phyloP scores from a whole-genome alignment of 2,113 vertebrate genomes.

The Fukomys damarensis region DNA sequence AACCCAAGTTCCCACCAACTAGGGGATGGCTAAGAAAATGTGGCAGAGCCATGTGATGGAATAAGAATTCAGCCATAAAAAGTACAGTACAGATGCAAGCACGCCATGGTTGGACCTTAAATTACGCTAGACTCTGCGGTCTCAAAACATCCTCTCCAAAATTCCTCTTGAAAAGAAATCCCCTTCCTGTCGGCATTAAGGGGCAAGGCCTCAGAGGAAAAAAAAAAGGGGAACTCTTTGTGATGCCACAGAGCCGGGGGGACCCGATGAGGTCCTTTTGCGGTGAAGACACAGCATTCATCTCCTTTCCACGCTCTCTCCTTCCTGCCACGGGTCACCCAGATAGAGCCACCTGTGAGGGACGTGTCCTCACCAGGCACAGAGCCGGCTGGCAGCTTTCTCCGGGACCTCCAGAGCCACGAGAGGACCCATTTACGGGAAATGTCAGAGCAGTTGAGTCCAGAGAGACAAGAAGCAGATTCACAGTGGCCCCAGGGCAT shows the following conservation, averaged over 20 bases:
- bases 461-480: neutral
- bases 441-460: neutral
- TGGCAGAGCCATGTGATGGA: fast-evolving
- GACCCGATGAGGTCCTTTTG: neutral
- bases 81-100: fast-evolving
- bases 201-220: neutral
- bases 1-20: fast-evolving
- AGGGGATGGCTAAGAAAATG: too few relatives aligned
- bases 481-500: fast-evolving
- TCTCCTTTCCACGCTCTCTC: neutral
- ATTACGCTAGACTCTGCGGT: too few relatives aligned
- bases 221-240: neutral
- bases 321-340: neutral
- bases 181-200: neutral
- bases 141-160: neutral
- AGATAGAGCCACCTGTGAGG: neutral
- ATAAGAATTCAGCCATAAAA: neutral
- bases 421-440: neutral
- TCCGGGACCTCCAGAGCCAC: neutral
- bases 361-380: neutral
- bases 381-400: neutral
- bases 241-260: neutral
- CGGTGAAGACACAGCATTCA: neutral
- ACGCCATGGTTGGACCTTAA: fast-evolving
- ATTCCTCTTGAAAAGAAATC: neutral